Evolutionary conservation across 2,113 vertebrate genomes (phyloP).

Genomic region (Oenanthe melanoleuca): DNA sequence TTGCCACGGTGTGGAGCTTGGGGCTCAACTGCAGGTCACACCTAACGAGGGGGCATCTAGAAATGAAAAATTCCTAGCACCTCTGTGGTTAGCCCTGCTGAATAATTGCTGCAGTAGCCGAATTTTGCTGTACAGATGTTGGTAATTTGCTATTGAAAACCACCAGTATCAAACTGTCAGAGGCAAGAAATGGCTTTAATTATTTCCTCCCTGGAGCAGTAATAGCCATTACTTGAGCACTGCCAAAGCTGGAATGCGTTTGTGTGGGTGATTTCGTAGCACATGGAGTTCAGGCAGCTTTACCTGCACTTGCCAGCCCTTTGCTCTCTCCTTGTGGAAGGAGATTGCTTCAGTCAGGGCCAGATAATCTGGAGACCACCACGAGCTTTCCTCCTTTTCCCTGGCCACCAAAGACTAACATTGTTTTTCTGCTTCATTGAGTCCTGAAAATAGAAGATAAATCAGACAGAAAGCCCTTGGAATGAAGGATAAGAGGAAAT

Average conservation of each 20-base stretch:
- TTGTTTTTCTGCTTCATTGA: constrained; percentile 17
- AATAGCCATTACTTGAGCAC: constrained; percentile 37
- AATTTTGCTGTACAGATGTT: constrained; percentile 41
- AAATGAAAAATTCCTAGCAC: constrained; percentile 11
- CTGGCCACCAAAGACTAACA: constrained; percentile 1
- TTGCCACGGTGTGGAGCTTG: not conserved
- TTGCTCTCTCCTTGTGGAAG: not conserved
- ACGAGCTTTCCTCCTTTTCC: not conserved
- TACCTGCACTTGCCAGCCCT: constrained; percentile 19
- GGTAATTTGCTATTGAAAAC: constrained; percentile 67
- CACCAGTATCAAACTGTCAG: constrained; percentile 54
- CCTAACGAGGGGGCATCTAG: constrained; percentile 1
- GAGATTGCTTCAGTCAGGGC: not conserved
- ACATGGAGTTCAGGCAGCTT: not conserved
- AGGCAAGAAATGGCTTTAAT: constrained; percentile 69
- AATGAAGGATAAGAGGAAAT: not conserved
- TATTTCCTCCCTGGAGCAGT: constrained; percentile 61
- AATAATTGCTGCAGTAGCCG: constrained; percentile 39
- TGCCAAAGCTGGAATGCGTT: constrained; percentile 27
- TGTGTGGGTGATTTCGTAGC: constrained; percentile 21
- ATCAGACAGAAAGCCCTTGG: not conserved
- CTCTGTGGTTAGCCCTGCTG: not conserved
- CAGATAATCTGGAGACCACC: not conserved
- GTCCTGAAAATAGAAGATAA: constrained; percentile 33
- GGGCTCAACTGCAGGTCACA: not conserved